Base-by-base conservation (phyloP, 2,888 invertebrate genomes). In the Platycheirus albimanus region DNA sequence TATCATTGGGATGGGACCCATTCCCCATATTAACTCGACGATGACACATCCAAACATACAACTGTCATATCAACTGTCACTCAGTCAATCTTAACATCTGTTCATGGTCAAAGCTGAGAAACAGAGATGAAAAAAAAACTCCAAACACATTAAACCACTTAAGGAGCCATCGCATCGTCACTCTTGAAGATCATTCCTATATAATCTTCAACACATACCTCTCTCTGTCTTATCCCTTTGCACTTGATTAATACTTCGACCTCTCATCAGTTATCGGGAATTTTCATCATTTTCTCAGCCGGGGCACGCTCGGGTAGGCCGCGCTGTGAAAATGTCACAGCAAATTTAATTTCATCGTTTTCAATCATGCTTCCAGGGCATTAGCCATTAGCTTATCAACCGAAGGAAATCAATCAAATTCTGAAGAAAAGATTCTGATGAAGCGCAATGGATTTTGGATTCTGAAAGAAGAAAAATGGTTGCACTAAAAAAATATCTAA, bases 121-220 rank as follows among this genome's bases (percentile, higher is more conserved):
- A 66, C 13, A 20, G 24, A 51, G 6, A 49, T 66, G 36, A 24
- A 52, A 54, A 30, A 19, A 19, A 45, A 54, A 52, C 45, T 15
- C 11, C 19, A 69, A 83, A 83, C 83, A 83, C 72, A 83, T 83
- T 83, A 78, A 83, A 78, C 83, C 83, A 83, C 83, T 83, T 78
- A 83, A 83, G 83, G 72, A 83, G 83, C 83, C 83, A 74, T 83
- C 71, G 61, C n/a, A n/a, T 77, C 77, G 66, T 66, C 76, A 81
- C 76, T 52, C 63, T 30, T 36, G 61, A 17, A 52, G 66, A 66
- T 36, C 38, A 69, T 45, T 45, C 6, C 81, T 83, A 24, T 24
- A 24, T 24, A 72, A 81, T 76, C 77, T 47, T 33, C 33, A 33
- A 66, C 64, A 61, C 69, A 47, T 6, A 19, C 45, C 43, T 43